Evolutionary conservation across 2,113 vertebrate species (phyloP), one percentile per base, ranked within the genome.

Genomic region (Uria lomvia): DNA sequence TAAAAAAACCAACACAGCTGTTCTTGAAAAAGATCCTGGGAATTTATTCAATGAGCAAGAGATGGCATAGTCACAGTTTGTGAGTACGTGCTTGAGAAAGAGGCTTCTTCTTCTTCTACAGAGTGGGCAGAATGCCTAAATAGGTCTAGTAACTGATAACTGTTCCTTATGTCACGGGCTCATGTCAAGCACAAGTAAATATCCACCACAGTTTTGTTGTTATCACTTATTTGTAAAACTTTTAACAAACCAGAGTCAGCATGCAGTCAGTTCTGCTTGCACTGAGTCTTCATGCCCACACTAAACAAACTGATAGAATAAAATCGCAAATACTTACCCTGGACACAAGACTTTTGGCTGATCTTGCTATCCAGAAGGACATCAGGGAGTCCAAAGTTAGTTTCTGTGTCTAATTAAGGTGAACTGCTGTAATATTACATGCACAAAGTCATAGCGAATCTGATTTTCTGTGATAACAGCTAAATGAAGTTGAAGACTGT

Each of bases 321-420:
- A 62, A 88, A 91, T 77, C 11, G 45, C 29, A 55, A 52, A 66
- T 62, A 67, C 11, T 60, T 76, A 74, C 19, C 47, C 67, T 1
- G 13, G n/a, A 42, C 42, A 77, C 8, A 62, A 74, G 55, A 32
- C 43, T 87, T 94, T n/a, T 77, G 73, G 59, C 68, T 87, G 32
- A 87, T 94, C 10, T 58, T 86, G 30, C 9, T 81, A 86, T 66
- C 38, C 40, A 80, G 45, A 75, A 92, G 60, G 43, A 90, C 60
- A 91, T 19, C 8, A 68, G 43, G 47, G 65, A 95, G 15, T 56
- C 60, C 52, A 49, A 56, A 92, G 84, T 74, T 84, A 84, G 52
- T 72, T 91, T 85, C 52, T 78, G 21, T 81, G 60, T 72, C 77
- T 92, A 96, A 92, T 92, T 92, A 68, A 87, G 38, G 73, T 80